Evolutionary conservation across 2,113 vertebrate genomes (phyloP).

Genomic region (Syrmaticus mikado): DNA sequence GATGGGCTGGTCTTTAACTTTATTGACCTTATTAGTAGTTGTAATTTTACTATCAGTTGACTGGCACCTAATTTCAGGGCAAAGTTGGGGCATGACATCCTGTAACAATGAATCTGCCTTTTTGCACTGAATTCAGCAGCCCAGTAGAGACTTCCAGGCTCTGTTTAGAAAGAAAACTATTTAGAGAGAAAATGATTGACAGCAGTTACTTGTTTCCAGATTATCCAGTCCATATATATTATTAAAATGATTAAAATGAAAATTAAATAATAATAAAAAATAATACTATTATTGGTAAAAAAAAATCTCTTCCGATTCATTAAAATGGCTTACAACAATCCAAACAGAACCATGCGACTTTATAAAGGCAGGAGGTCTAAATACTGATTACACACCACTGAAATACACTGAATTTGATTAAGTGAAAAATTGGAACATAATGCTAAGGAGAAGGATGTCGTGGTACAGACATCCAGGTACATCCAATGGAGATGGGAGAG

Average conservation of each 20-base stretch:
- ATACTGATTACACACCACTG: not conserved
- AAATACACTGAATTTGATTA: not conserved
- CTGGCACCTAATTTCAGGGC: not conserved
- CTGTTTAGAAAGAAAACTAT: too few species aligned
- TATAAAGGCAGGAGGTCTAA: not conserved
- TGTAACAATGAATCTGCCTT: not conserved
- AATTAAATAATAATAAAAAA: not conserved
- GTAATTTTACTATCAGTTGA: not conserved
- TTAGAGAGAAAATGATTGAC: not conserved
- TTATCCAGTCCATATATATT: not conserved
- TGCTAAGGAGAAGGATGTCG: not conserved
- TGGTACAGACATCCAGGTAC: not conserved
- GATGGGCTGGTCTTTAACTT: not conserved
- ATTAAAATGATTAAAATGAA: not conserved
- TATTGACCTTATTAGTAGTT: not conserved
- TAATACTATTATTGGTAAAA: not conserved
- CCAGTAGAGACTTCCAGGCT: not conserved
- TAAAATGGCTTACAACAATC: not conserved
- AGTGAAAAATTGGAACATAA: not conserved
- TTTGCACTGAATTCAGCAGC: not conserved
- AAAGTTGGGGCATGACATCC: not conserved
- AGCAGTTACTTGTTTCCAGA: not conserved
- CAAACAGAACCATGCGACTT: not conserved
- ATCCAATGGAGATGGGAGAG: fast-evolving
- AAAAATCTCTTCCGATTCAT: not conserved